These are phyloP conservation scores for Theristicus caerulescens DNA, from an alignment of 2,113 vertebrate genomes.

Conservation along the genomic window DNA sequence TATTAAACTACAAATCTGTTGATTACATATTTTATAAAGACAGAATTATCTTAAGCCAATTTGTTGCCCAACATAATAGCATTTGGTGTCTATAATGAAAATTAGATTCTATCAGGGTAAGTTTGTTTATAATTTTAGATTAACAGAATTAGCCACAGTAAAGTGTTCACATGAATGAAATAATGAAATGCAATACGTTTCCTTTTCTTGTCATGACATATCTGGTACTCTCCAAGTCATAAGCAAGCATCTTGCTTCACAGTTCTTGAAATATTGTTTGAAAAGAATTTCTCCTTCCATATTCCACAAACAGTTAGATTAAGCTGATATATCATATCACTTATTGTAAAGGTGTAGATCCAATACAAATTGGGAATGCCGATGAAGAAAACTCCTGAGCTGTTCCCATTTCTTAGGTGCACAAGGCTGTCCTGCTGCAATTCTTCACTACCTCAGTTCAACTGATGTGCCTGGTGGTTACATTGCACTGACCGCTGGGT, in stretches of 20 bases:
- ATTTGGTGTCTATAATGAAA: constrained; percentile 20
- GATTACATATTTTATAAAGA: constrained; percentile 42
- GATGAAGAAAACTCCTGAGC: background rate
- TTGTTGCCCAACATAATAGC: constrained; percentile 20
- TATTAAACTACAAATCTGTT: constrained; percentile 31
- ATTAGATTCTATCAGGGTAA: constrained; percentile 22
- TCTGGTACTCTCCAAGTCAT: background rate
- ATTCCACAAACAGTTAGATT: background rate
- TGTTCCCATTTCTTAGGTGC: background rate
- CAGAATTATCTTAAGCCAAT: constrained; percentile 48
- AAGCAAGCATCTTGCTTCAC: background rate
- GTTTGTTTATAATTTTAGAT: constrained; percentile 44
- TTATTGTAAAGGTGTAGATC: background rate
- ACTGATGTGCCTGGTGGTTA: background rate
- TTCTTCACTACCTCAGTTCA: background rate
- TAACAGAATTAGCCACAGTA: background rate
- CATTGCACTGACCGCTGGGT: background rate
- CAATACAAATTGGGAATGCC: background rate
- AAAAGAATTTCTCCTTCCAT: background rate
- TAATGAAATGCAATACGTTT: background rate
- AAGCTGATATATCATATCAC: background rate
- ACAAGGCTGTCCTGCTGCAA: background rate
- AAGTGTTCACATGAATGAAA: background rate
- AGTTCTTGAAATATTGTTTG: background rate
- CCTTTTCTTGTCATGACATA: background rate